Evolutionary conservation across 1,140 invertebrate genomes (phyloP).

Genomic region (Drosophila teissieri): DNA sequence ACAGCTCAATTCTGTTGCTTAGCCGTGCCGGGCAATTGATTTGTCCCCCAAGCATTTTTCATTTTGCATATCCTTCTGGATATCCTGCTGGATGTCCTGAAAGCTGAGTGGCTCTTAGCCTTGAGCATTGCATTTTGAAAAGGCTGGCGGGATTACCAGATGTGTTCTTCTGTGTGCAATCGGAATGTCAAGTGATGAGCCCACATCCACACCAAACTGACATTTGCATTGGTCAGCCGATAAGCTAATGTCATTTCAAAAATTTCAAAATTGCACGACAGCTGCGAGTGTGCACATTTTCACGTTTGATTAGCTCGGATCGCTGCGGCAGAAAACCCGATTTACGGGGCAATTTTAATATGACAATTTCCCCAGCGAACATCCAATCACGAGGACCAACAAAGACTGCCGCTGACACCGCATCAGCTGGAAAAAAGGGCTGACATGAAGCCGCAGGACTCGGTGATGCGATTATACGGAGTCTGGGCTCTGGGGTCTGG

Average conservation of each 20-base stretch:
- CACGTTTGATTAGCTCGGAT: conserved; percentile 41
- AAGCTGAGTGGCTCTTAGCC: conserved; percentile 29
- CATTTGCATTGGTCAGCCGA: conserved; percentile 13
- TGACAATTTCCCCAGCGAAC: conserved; percentile 53
- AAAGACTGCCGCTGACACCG: conserved; percentile 34
- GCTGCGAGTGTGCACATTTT: conserved; percentile 22
- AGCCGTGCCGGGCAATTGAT: conserved; percentile 34
- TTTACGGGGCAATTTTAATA: conserved; percentile 57
- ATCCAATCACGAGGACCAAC: conserved; percentile 62
- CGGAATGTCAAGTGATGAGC: conserved; percentile 60
- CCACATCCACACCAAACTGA: conserved; percentile 4
- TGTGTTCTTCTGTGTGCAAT: conserved; percentile 18
- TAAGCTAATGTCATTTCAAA: conserved; percentile 21
- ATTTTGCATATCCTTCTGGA: conserved; percentile 53
- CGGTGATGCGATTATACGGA: conserved; percentile 65
- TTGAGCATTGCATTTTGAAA: conserved; percentile 33
- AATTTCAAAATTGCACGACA: background rate
- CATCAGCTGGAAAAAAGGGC: conserved; percentile 55
- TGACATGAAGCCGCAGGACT: conserved; percentile 53
- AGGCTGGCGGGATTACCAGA: conserved; percentile 3
- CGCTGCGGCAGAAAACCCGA: conserved; percentile 10
- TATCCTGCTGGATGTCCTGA: conserved; percentile 23
- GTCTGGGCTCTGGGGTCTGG: conserved; percentile 5
- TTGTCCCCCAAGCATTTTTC: conserved; percentile 24
- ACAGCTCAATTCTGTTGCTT: conserved; percentile 22